phyloP scores from a whole-genome alignment of 2,113 vertebrate species.

The Stegastes partitus region DNA sequence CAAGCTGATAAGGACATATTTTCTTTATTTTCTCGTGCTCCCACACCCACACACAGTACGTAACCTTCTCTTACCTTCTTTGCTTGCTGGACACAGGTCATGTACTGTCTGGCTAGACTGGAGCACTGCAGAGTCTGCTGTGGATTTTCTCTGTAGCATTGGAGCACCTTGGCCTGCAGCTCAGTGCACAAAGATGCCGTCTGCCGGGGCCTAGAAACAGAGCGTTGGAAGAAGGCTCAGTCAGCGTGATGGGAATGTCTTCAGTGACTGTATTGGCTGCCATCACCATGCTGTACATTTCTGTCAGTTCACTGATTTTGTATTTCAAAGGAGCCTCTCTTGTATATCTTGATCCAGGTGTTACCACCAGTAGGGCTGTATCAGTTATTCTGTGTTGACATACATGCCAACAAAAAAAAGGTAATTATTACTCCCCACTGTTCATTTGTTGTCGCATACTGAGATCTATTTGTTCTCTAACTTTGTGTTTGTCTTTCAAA shows the following conservation, averaged over 20 bases:
- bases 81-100: conserved; percentile 90
- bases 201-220: conserved; percentile 80
- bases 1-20: not conserved
- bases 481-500: not conserved
- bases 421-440: not conserved
- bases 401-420: not conserved
- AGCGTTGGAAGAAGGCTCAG: conserved; percentile 11
- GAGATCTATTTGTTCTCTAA: not conserved
- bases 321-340: too few species aligned
- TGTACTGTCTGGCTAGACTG: conserved; percentile 91
- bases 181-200: conserved; percentile 86
- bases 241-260: not conserved
- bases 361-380: not conserved
- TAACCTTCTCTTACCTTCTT: conserved; percentile 86
- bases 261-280: not conserved
- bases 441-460: not conserved
- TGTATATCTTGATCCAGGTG: not conserved
- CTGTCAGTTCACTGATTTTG: not conserved
- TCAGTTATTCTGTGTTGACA: not conserved
- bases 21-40: not conserved
- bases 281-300: not conserved
- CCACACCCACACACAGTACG: not conserved
- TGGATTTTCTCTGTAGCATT: conserved; percentile 90
- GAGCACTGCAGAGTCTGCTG: conserved; percentile 92
- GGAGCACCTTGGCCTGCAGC: conserved; percentile 91